Percentiles rank a stretch among this genome's conserved stretches.
Conservation (phyloP, 2,888 invertebrate genomes). For the Uloborus plumipes region DNA sequence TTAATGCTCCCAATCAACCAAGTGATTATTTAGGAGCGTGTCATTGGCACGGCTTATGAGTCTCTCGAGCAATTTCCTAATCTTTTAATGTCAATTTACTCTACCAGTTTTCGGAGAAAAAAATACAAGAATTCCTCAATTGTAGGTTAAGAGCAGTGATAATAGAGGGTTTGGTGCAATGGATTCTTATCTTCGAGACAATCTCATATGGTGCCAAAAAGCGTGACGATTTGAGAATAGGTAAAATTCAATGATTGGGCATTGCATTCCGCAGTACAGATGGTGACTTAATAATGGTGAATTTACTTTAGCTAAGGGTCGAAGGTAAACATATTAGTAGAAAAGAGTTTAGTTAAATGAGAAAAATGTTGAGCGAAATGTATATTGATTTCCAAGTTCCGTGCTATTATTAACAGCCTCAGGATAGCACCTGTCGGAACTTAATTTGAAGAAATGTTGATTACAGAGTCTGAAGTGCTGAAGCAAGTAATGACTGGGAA, state of each 20-base stretch:
- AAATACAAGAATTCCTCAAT: conserved; percentile 7
- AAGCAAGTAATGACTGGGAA: too few relatives aligned
- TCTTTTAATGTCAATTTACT: conserved; percentile 3
- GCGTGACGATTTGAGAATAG: conserved; percentile 32
- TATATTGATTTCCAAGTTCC: too few relatives aligned
- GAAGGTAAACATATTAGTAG: conserved; percentile 13
- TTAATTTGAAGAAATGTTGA: too few relatives aligned
- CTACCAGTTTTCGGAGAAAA: background rate
- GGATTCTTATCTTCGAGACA: conserved; percentile 29
- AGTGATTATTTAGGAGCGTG: background rate
- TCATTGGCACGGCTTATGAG: background rate
- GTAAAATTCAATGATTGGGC: background rate
- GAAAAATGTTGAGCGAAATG: too few relatives aligned
- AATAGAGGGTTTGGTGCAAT: conserved; percentile 18
- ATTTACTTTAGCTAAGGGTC: background rate
- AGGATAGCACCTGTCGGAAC: too few relatives aligned
- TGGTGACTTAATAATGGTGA: conserved; percentile 30
- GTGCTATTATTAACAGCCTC: too few relatives aligned
- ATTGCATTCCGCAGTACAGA: conserved; percentile 25
- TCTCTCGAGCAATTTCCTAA: background rate
- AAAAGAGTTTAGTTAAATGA: conserved; percentile 10
- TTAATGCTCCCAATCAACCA: background rate
- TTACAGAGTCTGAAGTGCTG: too few relatives aligned
- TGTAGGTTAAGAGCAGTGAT: conserved; percentile 17
- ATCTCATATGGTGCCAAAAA: conserved; percentile 38